Base-by-base conservation (phyloP, 2,888 invertebrate genomes). In the Nomada ferruginata region DNA sequence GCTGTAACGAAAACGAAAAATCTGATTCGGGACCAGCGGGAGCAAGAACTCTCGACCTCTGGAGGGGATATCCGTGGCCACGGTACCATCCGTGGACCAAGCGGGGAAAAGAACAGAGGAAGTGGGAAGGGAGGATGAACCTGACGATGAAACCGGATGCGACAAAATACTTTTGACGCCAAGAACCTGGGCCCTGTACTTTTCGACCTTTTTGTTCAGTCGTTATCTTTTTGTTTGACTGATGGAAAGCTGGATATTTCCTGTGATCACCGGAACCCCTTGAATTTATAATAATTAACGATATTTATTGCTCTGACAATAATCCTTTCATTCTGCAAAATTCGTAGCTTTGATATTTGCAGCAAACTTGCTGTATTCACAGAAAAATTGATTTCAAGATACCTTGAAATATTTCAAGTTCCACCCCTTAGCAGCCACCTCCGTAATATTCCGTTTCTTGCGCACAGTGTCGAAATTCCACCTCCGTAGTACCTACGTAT, bases 1-100 rank as follows among this genome's bases (percentile, higher is more conserved):
- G 87, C 91, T 91, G 91, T 65, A 85, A 84, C 87, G 85, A 87
- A 87, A 87, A 87, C 85, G 84, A 87, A 86, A 85, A 85, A 85
- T 84, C 79, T 59, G 80, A 87, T 84, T 80, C 64, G 85, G 83
- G 89, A 89, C 85, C 86, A 83, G 79, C 78, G 87, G 69, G 77
- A 79, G 76, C 83, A 85, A 86, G 85, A 90, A 85, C 83, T 76
- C 64, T 42, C 36, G 64, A 44, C 59, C 65, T 61, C 42, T 61
- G 55, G 61, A 70, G 74, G 71, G 55, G 63, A 29, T 57, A 55
- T 53, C 47, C 18, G 60, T 64, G 42, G 64, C 69, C 63, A 68
- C 66, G 61, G 36, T 60, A 69, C 64, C 64, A 23, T 69, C 29
- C 65, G 71, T 53, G 68, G 78, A n/a, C 52, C 66, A 44, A 63